Evolutionary conservation across 2,888 invertebrate species (phyloP), one percentile per base, ranked within the genome.

Genomic region (Macrophya alboannulata): DNA sequence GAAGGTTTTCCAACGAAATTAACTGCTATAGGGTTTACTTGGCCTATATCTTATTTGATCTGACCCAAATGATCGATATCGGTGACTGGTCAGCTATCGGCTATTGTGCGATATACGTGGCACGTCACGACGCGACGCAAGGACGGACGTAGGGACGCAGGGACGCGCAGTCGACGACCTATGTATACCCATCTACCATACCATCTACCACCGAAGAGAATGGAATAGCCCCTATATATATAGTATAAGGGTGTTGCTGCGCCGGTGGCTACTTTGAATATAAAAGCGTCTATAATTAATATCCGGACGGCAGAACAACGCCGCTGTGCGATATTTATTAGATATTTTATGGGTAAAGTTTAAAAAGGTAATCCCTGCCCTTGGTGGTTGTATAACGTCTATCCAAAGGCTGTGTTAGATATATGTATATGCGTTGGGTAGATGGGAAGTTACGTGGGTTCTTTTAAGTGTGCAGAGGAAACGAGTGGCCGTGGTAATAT

Each of bases 241-340:
- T 55, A 25, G 45, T 12, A 37, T 48, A 82, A 68, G 71, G 86
- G 77, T 77, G 25, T 48, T 43, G 84, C 65, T 82, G 86, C 86
- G 87, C 84, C 84, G 87, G 86, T 86, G 87, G 89, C 89, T 91
- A 91, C 91, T 91, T 92, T 90, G 91, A 91, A 91, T 91, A 90
- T 91, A 91, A 92, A 91, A 91, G 91, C 90, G 88, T 90, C 89
- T 92, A 91, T 91, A 92, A 91, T 92, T 91, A 91, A 92, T 91
- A 91, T 89, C 90, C 90, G 88, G 87, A 86, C 87, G 87, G 87
- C 87, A 86, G 88, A 90, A 89, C 88, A 89, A 90, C 90, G 89
- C 87, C 87, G 87, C 86, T 87, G 88, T 87, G 89, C 90, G 89
- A 92, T 92, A 91, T 92, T 92, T 92, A 91, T 91, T 90, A 90